Evolutionary conservation across 2,888 invertebrate genomes (phyloP).

Genomic region (Steinernema hermaphroditum): DNA sequence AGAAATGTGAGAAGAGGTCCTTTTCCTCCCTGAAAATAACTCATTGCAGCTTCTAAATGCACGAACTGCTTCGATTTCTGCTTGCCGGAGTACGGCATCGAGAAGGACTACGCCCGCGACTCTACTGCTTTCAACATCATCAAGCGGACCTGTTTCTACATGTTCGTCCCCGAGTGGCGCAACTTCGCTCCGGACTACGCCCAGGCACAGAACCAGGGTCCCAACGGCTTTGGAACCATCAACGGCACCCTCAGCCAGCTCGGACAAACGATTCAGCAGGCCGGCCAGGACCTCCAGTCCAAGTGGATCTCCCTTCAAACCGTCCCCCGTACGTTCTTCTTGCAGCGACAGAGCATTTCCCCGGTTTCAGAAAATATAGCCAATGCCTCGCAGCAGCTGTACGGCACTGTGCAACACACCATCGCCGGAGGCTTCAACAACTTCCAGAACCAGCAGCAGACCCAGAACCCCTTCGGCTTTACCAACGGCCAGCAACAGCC

Average conservation of each 20-base stretch:
- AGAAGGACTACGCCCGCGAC: slow-evolving; percentile 37
- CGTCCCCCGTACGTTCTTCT: slow-evolving; percentile 36
- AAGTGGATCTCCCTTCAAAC: slow-evolving; percentile 44
- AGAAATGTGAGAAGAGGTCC: slow-evolving; percentile 46
- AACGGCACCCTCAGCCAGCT: neutral
- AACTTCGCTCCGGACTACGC: slow-evolving; percentile 55
- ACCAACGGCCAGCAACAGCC: no score
- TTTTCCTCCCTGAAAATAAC: neutral
- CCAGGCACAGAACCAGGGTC: slow-evolving; percentile 43
- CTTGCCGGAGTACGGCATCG: slow-evolving; percentile 61
- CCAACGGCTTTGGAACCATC: neutral
- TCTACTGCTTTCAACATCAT: slow-evolving; percentile 55
- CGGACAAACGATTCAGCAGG: slow-evolving; percentile 7
- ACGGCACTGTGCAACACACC: neutral
- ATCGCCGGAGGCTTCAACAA: neutral
- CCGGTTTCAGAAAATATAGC: slow-evolving; percentile 33
- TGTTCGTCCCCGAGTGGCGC: slow-evolving; percentile 65
- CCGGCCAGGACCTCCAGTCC: slow-evolving; percentile 33
- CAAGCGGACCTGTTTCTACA: slow-evolving; percentile 60
- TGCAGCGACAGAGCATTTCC: neutral
- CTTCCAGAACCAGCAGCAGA: neutral
- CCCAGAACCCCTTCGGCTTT: neutral
- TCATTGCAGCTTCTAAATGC: slow-evolving; percentile 53
- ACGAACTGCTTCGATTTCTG: slow-evolving; percentile 65
- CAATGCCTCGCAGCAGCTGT: slow-evolving; percentile 26